Evolutionary conservation across 2,888 invertebrate species (phyloP).

Genomic region (Odontomyia ornata): DNA sequence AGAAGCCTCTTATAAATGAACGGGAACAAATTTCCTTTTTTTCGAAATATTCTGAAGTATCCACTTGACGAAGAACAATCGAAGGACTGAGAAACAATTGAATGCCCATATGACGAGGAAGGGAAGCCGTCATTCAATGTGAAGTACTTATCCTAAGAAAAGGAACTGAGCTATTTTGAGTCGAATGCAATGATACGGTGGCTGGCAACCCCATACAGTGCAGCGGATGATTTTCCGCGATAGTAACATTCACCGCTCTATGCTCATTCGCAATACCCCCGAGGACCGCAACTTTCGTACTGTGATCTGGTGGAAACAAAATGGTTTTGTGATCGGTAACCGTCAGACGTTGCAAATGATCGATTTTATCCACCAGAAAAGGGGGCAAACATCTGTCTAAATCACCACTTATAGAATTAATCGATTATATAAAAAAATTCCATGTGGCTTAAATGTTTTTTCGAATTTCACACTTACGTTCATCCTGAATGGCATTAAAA

Average conservation of each 20-base stretch:
- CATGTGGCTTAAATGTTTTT: too few relatives aligned
- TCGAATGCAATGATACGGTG: background rate
- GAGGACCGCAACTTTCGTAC: background rate
- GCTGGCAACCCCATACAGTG: conserved; percentile 36
- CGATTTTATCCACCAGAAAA: background rate
- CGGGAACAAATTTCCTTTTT: conserved; percentile 46
- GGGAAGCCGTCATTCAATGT: conserved; percentile 43
- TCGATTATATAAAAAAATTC: conserved; percentile 27
- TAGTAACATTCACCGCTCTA: background rate
- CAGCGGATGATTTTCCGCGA: background rate
- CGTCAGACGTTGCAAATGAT: background rate
- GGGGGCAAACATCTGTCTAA: conserved; percentile 20
- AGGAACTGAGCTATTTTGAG: conserved; percentile 40
- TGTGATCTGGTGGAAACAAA: background rate
- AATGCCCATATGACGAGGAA: conserved; percentile 42
- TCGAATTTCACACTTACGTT: too few relatives aligned
- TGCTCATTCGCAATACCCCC: background rate
- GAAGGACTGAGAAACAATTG: conserved; percentile 44
- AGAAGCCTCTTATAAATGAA: conserved; percentile 45
- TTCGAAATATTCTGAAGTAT: conserved; percentile 41
- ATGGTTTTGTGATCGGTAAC: conserved; percentile 17
- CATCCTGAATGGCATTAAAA: too few relatives aligned
- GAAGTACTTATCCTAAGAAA: conserved; percentile 39
- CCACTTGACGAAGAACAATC: conserved; percentile 47
- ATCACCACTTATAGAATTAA: conserved; percentile 30